Evolutionary conservation across 30 jellyfish, hydroid and myxozoan genomes (phyloP), one percentile per base, ranked within the genome.

Genomic region (Aurelia aurita complex sp. Pacific): DNA sequence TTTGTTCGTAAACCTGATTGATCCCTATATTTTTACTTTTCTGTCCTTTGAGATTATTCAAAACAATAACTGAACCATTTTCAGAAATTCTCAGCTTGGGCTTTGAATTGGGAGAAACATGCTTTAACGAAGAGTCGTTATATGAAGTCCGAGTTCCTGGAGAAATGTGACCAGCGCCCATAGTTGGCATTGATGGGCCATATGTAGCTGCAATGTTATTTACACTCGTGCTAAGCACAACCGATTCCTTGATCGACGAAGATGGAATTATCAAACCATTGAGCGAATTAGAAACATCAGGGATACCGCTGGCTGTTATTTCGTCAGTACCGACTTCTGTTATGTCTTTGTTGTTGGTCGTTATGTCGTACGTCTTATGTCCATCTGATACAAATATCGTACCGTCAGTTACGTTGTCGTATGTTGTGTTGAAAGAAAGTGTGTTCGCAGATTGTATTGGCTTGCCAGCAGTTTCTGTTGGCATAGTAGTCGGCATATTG

Each of bases 41-140:
- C 18, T n/a, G 14, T 14, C 34, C 65, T 2, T 42, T 52, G 36
- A 61, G 70, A 43, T 61, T 67, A 64, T 74, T 84, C 70, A 84
- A 66, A 14, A 84, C 87, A 51, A 84, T 38, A 23, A 84, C 93
- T 6, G 77, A 34, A 12, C 93, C 93, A 57, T 84, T 84, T 5
- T 51, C 63, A 64, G 93, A 62, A 4, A 84, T 36, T 53, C 65
- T 73, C 76, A 84, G 70, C 52, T 73, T 65, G 55, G 93, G 93
- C 52, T 73, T 53, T n/a, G 93, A 46, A 15, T 73, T 15, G 32
- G 93, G 93, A 38, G 87, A 62, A 12, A 84, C 46, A 42, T 84
- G 93, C 61, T 53, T 63, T 29, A 74, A 10, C 7, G 82, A 17
- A 2, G 43, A n/a, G 18, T 73, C 82, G 43, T 62, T 77, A 9